Conservation (phyloP, 2,797 vertebrate genomes). For the Halcyon smyrnensis region DNA sequence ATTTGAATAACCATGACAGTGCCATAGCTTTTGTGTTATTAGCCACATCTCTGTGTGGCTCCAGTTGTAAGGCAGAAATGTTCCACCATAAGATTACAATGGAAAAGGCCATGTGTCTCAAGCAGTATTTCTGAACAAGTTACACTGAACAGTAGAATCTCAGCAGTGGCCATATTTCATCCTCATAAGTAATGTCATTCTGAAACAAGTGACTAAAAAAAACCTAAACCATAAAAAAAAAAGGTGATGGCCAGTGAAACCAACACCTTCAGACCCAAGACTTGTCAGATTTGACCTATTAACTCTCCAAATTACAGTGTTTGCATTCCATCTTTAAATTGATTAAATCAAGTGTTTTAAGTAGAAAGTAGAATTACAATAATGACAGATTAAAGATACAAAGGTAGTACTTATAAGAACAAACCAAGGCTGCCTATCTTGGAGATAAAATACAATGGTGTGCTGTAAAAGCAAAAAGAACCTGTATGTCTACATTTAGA, state of each 20-base stretch:
- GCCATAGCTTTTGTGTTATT: background rate
- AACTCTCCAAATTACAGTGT: background rate
- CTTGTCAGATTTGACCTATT: background rate
- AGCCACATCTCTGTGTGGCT: background rate
- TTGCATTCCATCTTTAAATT: background rate
- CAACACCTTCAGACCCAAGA: background rate
- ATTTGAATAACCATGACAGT: background rate
- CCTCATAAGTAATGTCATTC: background rate
- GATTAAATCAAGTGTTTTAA: background rate
- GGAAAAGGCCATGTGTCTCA: background rate
- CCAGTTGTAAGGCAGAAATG: background rate
- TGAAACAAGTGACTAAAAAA: background rate
- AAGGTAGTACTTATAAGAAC: background rate
- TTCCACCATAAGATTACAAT: background rate
- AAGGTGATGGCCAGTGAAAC: background rate
- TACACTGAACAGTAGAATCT: background rate
- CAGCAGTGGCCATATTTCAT: background rate
- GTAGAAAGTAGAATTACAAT: background rate
- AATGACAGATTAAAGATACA: background rate
- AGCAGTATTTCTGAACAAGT: background rate
- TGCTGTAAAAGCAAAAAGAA: slow-evolving; percentile 13
- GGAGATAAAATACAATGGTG: background rate
- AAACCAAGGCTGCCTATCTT: background rate
- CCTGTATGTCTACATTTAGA: background rate
- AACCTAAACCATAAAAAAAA: background rate